A percentile compares a stretch with the other conserved stretches of the same genome.
These are phyloP conservation scores for Sphinx pinastri DNA, from an alignment of 2,888 invertebrate genomes.

Conservation along the genomic window DNA sequence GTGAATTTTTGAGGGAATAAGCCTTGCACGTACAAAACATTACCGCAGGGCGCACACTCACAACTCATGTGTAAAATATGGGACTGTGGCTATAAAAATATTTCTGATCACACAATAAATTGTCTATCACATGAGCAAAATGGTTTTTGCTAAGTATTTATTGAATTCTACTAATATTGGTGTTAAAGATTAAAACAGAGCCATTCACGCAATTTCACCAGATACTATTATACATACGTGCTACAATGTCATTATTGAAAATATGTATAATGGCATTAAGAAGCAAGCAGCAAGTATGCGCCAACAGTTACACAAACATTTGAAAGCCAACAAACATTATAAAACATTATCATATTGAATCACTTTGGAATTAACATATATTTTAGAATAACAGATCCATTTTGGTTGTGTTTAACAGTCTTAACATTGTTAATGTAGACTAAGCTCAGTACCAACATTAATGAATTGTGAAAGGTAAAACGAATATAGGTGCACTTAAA, in stretches of 20 bases:
- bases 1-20: constrained; percentile 1
- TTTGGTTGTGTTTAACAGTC: background rate
- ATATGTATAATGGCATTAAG: background rate
- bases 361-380: constrained; percentile 16
- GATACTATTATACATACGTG: too few relatives aligned
- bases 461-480: background rate
- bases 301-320: constrained; percentile 17
- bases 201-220: too few relatives aligned
- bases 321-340: constrained; percentile 5
- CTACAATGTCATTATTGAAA: too few relatives aligned
- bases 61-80: background rate
- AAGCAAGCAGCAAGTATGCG: constrained; percentile 6
- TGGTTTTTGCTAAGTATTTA: background rate
- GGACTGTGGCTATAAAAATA: background rate
- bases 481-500: background rate
- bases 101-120: background rate
- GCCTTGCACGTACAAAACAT: background rate
- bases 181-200: background rate
- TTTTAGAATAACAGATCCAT: constrained; percentile 17
- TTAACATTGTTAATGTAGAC: constrained; percentile 8
- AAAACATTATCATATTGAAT: constrained; percentile 1
- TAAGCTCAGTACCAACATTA: background rate
- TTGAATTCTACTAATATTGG: background rate
- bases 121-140: background rate
- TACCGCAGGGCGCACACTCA: constrained; percentile 4